Base-by-base conservation (phyloP, 2,888 invertebrate genomes). In the Ochropleura leucogaster region DNA sequence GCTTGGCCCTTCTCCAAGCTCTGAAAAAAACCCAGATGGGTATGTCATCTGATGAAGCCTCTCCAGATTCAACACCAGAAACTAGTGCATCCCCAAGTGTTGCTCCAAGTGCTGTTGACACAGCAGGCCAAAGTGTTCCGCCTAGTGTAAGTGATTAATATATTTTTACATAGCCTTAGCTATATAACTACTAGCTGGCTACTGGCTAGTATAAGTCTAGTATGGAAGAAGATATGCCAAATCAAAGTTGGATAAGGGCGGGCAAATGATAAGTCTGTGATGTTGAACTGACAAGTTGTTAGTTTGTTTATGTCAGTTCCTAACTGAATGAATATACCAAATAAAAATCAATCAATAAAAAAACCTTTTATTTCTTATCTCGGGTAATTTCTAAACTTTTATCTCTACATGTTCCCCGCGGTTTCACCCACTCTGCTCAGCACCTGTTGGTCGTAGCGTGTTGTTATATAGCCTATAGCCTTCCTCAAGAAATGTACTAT, bases 1-100 rank as follows among this genome's bases (percentile, higher is more conserved):
- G 96, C 83, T 79, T 95, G 68, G 93, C 94, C 68, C 88, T 95
- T 74, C 89, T 96, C 14, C 91, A 94, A 85, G 93, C 94, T 55
- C 82, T 95, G 47, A 92, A 93, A 80, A 95, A 93, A 80, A 85
- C 92, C 0, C 93, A 95, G 65, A 87, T 88, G 79, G 86, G 90
- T 4, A n/a, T 14, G 10, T 89, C 87, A 30, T 84, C 93, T 12
- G 89, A 90, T 42, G 90, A 91, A 7, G 72, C 89, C 0, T 87
- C 92, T 55, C 89, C 94, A 9, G 91, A 88, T 0, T 57, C 84
- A 3, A 90, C 93, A 7, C 93, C 95, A 18, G 78, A 84, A 5
- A 79, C 90, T 0, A 92, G 92, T 82, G 77, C 85, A 59, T 87
- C 90, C 10, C 90, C 93, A 5, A 94, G 93, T 90, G 82, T 88